These are phyloP conservation scores for Aproaerema taeniolella DNA, from an alignment of 2,888 invertebrate species.

Conservation along the genomic window DNA sequence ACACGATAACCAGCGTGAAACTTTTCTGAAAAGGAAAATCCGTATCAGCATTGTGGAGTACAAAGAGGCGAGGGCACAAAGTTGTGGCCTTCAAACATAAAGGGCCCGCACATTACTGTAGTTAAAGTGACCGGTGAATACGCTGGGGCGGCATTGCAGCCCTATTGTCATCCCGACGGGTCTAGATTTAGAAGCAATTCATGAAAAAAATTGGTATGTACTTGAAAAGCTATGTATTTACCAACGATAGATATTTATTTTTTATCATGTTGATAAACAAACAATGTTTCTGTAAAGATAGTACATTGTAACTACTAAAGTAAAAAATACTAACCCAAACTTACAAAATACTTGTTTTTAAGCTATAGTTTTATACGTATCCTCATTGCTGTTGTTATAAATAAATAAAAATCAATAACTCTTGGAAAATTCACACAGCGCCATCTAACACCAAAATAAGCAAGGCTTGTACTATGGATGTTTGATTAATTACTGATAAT, in stretches of 20 bases:
- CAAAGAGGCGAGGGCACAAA: conserved; percentile 37
- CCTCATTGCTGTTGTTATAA: too few relatives aligned
- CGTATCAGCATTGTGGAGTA: conserved; percentile 36
- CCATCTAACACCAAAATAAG: too few relatives aligned
- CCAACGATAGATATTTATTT: background rate
- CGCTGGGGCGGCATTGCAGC: conserved; percentile 38
- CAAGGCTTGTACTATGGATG: too few relatives aligned
- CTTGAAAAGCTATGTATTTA: background rate
- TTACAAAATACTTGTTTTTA: too few relatives aligned
- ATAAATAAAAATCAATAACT: too few relatives aligned
- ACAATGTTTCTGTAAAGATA: too few relatives aligned
- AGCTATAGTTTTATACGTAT: too few relatives aligned
- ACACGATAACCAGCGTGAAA: conserved; percentile 3
- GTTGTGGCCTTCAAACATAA: conserved; percentile 48
- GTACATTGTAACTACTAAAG: too few relatives aligned
- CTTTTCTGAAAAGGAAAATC: conserved; percentile 28
- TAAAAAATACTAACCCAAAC: too few relatives aligned
- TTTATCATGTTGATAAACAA: too few relatives aligned
- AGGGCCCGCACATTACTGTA: conserved; percentile 54
- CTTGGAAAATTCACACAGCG: too few relatives aligned
- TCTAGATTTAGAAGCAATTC: background rate
- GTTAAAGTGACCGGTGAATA: conserved; percentile 55
- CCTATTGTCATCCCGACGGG: conserved; percentile 13
- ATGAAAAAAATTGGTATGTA: background rate
- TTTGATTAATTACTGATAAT: too few relatives aligned